A percentile compares a stretch with the other conserved stretches of the same genome.
Evolutionary conservation across 2,888 invertebrate species (phyloP).

Genomic region (Campaea margaritaria): DNA sequence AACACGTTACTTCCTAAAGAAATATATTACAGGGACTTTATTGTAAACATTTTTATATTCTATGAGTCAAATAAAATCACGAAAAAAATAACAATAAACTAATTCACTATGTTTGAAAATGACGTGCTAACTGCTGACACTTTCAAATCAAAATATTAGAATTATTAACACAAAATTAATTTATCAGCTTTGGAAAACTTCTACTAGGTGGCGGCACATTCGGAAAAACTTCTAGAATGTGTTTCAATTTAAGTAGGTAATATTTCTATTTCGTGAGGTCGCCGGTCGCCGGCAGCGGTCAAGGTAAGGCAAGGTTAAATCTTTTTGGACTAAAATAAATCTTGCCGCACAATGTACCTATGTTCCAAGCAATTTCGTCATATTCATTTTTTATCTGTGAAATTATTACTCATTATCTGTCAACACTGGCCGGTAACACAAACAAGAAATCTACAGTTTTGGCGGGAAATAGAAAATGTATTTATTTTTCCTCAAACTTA

Average conservation of each 20-base stretch:
- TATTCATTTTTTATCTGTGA: neutral
- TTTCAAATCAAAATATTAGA: neutral
- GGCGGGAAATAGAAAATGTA: too few relatives aligned
- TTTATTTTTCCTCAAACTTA: too few relatives aligned
- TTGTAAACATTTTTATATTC: too few relatives aligned
- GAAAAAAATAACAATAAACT: too few relatives aligned
- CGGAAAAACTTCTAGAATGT: conserved; percentile 53
- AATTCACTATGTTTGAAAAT: too few relatives aligned
- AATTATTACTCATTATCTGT: neutral
- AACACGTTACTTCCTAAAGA: neutral
- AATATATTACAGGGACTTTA: too few relatives aligned
- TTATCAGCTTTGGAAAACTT: conserved; percentile 23
- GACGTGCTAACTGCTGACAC: too few relatives aligned
- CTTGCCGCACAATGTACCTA: neutral
- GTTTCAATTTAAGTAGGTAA: conserved; percentile 13
- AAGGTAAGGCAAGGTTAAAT: conserved; percentile 62
- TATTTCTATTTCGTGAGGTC: conserved; percentile 47
- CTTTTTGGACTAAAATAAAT: conserved; percentile 26
- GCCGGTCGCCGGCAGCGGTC: conserved; percentile 49
- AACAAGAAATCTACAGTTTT: too few relatives aligned
- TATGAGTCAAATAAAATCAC: too few relatives aligned
- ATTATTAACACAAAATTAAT: neutral
- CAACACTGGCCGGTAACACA: neutral
- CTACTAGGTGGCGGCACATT: conserved; percentile 47
- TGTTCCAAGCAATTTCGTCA: neutral